Conservation (phyloP, 2,797 vertebrate species). For the Amphiprion clarkii region DNA sequence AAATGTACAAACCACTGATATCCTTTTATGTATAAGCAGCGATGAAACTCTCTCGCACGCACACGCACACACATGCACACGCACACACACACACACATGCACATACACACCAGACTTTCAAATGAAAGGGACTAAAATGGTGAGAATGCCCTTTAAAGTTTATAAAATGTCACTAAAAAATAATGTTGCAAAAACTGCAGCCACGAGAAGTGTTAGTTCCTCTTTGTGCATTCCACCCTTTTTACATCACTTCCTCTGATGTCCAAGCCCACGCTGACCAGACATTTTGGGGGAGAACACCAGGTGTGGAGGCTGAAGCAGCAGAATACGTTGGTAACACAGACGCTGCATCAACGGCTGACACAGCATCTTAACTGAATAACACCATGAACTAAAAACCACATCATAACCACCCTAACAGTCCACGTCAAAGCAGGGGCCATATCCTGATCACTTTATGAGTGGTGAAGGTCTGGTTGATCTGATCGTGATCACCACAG, state of each 20-base stretch:
- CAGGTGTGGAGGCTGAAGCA: not conserved
- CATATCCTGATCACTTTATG: constrained; percentile 41
- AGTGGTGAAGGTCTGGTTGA: constrained; percentile 8
- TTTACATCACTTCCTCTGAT: not conserved
- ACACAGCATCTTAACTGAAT: not conserved
- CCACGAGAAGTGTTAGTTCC: not conserved
- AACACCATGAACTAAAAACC: not conserved
- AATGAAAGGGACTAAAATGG: not conserved
- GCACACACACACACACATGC: not conserved
- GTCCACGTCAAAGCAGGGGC: constrained; percentile 25
- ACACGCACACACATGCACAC: not conserved
- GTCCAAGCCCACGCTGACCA: not conserved
- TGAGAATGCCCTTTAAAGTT: constrained; percentile 23
- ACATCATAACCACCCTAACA: constrained; percentile 42
- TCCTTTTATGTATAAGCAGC: not conserved
- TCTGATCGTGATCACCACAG: constrained; percentile 1
- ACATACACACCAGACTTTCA: not conserved
- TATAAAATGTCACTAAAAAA: not conserved
- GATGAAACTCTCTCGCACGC: not conserved
- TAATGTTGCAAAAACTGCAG: not conserved
- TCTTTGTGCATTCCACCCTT: not conserved
- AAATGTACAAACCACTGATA: not conserved
- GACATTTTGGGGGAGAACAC: too few species aligned
- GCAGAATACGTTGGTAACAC: not conserved
- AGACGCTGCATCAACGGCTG: not conserved